phyloP scores from a whole-genome alignment of 2,113 vertebrate genomes.

The Semnornis frantzii region DNA sequence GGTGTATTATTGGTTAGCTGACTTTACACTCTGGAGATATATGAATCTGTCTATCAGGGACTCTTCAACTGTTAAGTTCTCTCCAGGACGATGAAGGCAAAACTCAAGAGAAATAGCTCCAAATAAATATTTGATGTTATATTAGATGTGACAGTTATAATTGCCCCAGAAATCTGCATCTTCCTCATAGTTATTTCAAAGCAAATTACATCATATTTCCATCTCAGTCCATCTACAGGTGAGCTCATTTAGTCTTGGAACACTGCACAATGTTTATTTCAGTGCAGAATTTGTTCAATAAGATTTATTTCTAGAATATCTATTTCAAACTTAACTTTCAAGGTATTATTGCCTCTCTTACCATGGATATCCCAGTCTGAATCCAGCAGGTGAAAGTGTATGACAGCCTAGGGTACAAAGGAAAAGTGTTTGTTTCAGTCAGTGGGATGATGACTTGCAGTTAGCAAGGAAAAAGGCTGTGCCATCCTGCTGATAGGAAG shows the following conservation, averaged over 20 bases:
- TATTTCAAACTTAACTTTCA: neutral
- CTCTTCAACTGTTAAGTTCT: neutral
- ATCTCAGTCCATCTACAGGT: fast-evolving
- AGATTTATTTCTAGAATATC: neutral
- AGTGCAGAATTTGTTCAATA: neutral
- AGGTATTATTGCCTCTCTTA: neutral
- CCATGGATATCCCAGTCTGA: neutral
- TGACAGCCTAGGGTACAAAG: neutral
- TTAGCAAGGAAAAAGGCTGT: neutral
- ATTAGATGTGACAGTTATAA: neutral
- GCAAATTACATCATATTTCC: neutral
- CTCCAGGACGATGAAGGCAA: neutral
- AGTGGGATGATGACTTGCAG: neutral
- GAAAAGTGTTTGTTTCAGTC: neutral
- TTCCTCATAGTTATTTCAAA: neutral
- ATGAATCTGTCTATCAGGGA: neutral
- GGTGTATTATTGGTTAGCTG: neutral
- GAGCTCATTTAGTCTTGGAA: neutral
- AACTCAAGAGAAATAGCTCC: neutral
- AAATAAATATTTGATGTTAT: neutral
- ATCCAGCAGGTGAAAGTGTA: neutral
- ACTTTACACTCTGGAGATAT: neutral
- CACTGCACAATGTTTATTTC: neutral
- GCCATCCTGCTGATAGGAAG: neutral
- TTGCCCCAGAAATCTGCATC: neutral